phyloP scores from a whole-genome alignment of 2,888 invertebrate species.

The Acanthosoma haemorrhoidale region DNA sequence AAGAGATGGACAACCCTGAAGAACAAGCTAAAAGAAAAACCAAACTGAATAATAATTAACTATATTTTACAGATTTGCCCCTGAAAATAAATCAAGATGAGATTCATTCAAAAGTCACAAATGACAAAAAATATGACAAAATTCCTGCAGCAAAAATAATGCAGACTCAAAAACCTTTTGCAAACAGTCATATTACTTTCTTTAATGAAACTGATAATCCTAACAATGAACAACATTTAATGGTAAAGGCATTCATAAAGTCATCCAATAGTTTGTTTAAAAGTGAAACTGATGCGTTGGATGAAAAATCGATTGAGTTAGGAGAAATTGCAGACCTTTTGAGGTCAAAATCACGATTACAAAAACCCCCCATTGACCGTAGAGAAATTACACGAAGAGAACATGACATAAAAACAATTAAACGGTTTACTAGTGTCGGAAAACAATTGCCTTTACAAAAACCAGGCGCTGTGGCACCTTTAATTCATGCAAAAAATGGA shows the following conservation, averaged over 20 bases:
- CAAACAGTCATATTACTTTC: not conserved
- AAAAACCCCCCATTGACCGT: not conserved
- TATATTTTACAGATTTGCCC: not conserved
- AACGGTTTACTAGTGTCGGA: no score
- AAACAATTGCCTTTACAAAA: no score
- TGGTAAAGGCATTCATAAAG: conserved; percentile 17
- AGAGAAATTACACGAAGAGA: no score
- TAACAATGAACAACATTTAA: conserved; percentile 13
- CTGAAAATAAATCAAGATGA: not conserved
- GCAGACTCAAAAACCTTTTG: not conserved
- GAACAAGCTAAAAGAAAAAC: no score
- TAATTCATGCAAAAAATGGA: no score
- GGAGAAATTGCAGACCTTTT: not conserved
- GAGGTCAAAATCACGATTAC: not conserved
- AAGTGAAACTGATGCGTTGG: not conserved
- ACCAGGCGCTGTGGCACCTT: no score
- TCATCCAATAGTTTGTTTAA: not conserved
- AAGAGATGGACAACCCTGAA: no score
- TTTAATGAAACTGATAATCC: not conserved
- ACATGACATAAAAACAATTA: no score
- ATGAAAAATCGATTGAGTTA: not conserved
- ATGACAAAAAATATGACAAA: not conserved
- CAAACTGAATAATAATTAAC: no score
- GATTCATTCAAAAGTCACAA: not conserved
- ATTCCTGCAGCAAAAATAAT: not conserved